Evolutionary conservation across 2,888 invertebrate species (phyloP).

Genomic region (Cephus rjabovi): DNA sequence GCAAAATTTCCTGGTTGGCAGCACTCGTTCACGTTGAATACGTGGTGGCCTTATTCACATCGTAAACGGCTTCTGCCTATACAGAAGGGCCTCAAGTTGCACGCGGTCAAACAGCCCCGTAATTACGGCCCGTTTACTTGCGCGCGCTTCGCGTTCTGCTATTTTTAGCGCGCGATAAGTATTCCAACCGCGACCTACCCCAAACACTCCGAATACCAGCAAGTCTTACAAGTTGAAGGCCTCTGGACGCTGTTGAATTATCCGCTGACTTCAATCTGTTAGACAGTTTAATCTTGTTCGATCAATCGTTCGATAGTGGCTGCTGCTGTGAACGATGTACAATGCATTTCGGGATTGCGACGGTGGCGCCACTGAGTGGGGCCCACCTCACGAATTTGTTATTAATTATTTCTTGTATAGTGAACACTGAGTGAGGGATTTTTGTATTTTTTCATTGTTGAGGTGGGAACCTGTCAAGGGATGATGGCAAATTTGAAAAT

Average conservation of each 20-base stretch:
- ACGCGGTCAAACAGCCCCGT: constrained; percentile 20
- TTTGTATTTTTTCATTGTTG: too few species aligned
- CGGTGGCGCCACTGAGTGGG: background rate
- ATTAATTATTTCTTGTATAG: background rate
- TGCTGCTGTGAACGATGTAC: too few species aligned
- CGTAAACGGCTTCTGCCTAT: background rate
- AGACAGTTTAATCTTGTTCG: too few species aligned
- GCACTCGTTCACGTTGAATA: constrained; percentile 5
- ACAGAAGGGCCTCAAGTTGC: background rate
- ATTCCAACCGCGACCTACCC: constrained; percentile 24
- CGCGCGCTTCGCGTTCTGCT: constrained; percentile 13
- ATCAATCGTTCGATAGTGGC: too few species aligned
- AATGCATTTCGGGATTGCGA: too few species aligned
- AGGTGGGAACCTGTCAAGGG: too few species aligned
- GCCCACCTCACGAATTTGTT: background rate
- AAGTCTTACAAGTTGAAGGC: background rate
- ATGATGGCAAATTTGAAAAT: too few species aligned
- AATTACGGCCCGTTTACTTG: constrained; percentile 26
- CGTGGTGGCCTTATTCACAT: constrained; percentile 12
- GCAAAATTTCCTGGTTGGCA: constrained; percentile 18
- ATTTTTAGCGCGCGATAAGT: constrained; percentile 15
- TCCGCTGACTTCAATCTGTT: background rate
- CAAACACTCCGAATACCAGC: constrained; percentile 11
- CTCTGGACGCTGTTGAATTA: background rate
- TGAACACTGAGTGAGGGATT: too few species aligned